A percentile compares a stretch with the other conserved stretches of the same genome.
These are phyloP conservation scores for Pseudolycoriella hygida DNA, from an alignment of 2,888 invertebrate genomes.

Conservation along the genomic window DNA sequence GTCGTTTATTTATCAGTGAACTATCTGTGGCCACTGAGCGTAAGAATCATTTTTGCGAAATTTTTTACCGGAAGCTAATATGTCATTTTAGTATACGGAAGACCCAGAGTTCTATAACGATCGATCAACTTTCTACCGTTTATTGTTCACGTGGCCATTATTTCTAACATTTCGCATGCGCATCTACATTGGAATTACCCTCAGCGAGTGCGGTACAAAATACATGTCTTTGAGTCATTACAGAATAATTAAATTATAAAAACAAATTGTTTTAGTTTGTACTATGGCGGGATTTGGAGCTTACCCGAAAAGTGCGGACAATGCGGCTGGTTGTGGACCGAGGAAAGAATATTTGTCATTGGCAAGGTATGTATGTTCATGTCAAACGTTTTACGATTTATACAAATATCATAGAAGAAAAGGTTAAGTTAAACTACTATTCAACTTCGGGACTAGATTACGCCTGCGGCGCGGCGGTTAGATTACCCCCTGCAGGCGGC, in stretches of 20 bases:
- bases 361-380: conserved; percentile 31
- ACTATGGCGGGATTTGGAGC: conserved; percentile 81
- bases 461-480: no score
- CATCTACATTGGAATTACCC: conserved; percentile 74
- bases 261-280: no score
- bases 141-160: conserved; percentile 71
- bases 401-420: no score
- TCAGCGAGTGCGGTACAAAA: conserved; percentile 65
- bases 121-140: conserved; percentile 54
- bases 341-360: conserved; percentile 47
- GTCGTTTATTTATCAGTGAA: conserved; percentile 45
- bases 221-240: no score
- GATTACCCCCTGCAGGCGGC: no score
- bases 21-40: conserved; percentile 56
- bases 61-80: background rate
- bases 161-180: conserved; percentile 81
- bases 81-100: conserved; percentile 47
- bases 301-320: conserved; percentile 57
- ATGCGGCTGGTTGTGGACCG: conserved; percentile 75
- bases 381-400: background rate
- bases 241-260: no score
- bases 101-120: conserved; percentile 55
- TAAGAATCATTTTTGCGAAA: no score
- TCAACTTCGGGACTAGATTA: no score
- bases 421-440: no score